A percentile compares a stretch with the other conserved stretches of the same genome.
Evolutionary conservation across 2,113 vertebrate genomes (phyloP).

Genomic region (Neodontobutis hainanensis): DNA sequence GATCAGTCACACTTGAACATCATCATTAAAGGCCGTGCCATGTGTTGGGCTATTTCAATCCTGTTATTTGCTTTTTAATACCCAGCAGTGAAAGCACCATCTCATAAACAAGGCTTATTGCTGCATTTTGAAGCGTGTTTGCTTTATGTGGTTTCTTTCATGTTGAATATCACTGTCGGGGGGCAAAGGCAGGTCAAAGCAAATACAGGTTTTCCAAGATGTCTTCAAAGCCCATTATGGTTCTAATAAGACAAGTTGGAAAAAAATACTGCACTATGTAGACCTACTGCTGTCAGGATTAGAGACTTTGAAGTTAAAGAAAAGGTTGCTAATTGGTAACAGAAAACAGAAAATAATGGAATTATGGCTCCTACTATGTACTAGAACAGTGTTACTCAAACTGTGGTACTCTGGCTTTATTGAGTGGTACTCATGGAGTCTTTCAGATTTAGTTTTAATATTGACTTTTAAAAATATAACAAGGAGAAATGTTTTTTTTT

Average conservation of each 20-base stretch:
- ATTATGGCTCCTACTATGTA: no score
- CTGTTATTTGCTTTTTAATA: neutral
- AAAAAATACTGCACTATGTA: neutral
- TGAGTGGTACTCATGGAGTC: no score
- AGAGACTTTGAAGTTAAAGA: neutral
- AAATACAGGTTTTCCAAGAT: neutral
- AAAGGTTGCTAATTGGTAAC: neutral
- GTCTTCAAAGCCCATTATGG: neutral
- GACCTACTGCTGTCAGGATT: conserved; percentile 4
- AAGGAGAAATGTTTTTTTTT: no score
- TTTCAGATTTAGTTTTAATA: no score
- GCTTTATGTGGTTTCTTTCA: neutral
- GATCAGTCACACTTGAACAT: conserved; percentile 7
- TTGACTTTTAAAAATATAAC: no score
- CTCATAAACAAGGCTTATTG: neutral
- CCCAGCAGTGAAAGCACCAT: neutral
- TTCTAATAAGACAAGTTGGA: neutral
- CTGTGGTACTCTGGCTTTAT: no score
- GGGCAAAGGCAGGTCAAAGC: neutral
- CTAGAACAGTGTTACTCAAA: no score
- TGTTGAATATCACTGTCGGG: neutral
- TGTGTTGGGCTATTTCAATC: conserved; percentile 24
- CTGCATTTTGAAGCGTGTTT: neutral
- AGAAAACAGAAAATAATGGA: no score
- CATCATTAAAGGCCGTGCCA: conserved; percentile 1